phyloP scores from a whole-genome alignment of 2,797 vertebrate genomes.

The Poeciliopsis presidionis region DNA sequence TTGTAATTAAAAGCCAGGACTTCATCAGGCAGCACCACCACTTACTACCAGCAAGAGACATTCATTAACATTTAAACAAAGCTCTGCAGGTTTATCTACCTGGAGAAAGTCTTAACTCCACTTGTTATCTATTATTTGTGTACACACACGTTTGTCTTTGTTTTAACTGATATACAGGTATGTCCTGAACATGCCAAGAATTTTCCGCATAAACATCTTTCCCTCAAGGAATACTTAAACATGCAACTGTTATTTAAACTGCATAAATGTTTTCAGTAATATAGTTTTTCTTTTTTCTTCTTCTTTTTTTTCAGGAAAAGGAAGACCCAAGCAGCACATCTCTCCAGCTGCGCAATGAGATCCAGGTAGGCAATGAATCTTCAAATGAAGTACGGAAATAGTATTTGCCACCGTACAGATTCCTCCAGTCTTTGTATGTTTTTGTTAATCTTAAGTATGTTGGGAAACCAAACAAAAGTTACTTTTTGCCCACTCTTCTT shows the following conservation, averaged over 20 bases:
- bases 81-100: slow-evolving; percentile 46
- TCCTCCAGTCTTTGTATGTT: not conserved
- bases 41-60: not conserved
- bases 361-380: slow-evolving; percentile 85
- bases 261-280: not conserved
- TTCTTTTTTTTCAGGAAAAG: slow-evolving; percentile 85
- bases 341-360: slow-evolving; percentile 91
- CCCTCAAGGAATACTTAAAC: slow-evolving; percentile 26
- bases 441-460: not conserved
- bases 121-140: not conserved
- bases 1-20: slow-evolving; percentile 11
- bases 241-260: not conserved
- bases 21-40: not conserved
- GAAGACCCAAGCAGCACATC: slow-evolving; percentile 87
- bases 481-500: not conserved
- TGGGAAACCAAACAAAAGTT: not conserved
- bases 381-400: not conserved
- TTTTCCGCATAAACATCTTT: not conserved
- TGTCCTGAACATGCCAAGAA: slow-evolving; percentile 35
- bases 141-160: slow-evolving; percentile 47
- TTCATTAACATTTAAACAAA: slow-evolving; percentile 21
- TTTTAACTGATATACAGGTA: slow-evolving; percentile 40
- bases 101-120: slow-evolving; percentile 23
- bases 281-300: slow-evolving; percentile 12
- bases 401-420: not conserved